Evolutionary conservation across 2,888 invertebrate species (phyloP).

Genomic region (Globia sparganii): DNA sequence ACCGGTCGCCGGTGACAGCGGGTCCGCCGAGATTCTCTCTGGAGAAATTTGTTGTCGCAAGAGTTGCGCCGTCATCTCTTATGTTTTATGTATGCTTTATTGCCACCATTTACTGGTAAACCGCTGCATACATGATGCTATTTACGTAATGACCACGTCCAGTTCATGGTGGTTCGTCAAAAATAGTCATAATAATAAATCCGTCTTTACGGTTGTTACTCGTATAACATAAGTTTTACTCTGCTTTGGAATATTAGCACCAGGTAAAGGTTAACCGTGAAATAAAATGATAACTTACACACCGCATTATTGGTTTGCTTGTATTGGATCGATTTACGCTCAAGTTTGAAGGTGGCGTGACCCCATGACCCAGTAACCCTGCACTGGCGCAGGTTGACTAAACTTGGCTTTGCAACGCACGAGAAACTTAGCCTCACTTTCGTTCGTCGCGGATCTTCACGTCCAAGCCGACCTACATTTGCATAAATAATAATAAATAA

Average conservation of each 20-base stretch:
- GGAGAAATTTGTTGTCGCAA: conserved; percentile 84
- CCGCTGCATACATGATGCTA: conserved; percentile 60
- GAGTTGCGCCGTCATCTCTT: conserved; percentile 71
- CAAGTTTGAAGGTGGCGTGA: conserved; percentile 74
- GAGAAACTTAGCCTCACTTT: conserved; percentile 83
- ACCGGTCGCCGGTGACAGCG: conserved; percentile 74
- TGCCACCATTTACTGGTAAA: conserved; percentile 65
- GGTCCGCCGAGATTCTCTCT: conserved; percentile 79
- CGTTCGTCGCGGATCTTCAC: conserved; percentile 81
- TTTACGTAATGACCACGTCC: conserved; percentile 65
- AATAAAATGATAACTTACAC: conserved; percentile 10
- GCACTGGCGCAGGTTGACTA: conserved; percentile 72
- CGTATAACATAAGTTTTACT: conserved; percentile 17
- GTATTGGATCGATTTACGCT: conserved; percentile 40
- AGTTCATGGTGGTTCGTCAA: conserved; percentile 8
- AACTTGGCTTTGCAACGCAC: conserved; percentile 78
- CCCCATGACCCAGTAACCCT: conserved; percentile 85
- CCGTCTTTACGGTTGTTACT: neutral
- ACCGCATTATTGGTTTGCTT: conserved; percentile 17
- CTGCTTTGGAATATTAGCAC: neutral
- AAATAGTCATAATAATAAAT: conserved; percentile 2
- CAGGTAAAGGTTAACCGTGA: neutral
- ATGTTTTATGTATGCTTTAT: conserved; percentile 85
- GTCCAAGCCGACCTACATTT: conserved; percentile 70
- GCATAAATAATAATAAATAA: conserved; percentile 40